Evolutionary conservation across 1,140 invertebrate genomes (phyloP).

Genomic region (Sycophila sp.): DNA sequence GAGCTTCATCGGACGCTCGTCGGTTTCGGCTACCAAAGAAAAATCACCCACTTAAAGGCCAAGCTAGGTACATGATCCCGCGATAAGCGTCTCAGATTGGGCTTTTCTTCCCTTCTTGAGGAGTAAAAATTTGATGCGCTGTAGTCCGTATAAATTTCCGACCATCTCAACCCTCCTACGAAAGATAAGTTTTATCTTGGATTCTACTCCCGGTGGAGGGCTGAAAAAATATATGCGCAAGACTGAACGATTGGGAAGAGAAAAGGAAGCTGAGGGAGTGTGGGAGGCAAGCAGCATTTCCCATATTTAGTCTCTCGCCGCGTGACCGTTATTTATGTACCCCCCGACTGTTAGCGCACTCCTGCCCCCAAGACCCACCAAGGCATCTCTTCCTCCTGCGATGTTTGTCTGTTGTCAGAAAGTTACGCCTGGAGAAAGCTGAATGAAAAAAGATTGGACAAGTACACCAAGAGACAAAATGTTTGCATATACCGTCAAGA

Average conservation of each 20-base stretch:
- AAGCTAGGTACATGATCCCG: background rate
- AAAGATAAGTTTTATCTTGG: slow-evolving; percentile 10
- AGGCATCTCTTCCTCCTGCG: background rate
- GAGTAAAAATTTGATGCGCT: slow-evolving; percentile 16
- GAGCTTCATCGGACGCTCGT: background rate
- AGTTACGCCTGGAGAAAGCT: background rate
- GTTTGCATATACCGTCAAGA: too few species aligned
- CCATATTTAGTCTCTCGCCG: slow-evolving; percentile 18
- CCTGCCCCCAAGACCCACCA: too few species aligned
- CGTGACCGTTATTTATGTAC: slow-evolving; percentile 7
- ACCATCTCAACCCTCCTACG: too few species aligned
- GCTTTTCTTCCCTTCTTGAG: background rate
- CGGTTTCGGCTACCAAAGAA: background rate
- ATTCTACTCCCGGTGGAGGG: background rate
- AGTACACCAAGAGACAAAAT: too few species aligned
- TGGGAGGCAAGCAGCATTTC: background rate
- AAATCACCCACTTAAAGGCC: background rate
- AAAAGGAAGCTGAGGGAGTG: background rate
- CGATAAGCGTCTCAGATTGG: background rate
- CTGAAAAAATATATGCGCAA: too few species aligned
- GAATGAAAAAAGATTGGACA: too few species aligned
- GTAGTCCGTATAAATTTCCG: slow-evolving; percentile 13
- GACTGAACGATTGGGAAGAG: too few species aligned
- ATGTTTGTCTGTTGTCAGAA: background rate
- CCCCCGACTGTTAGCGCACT: too few species aligned